Evolutionary conservation across 2,888 invertebrate genomes (phyloP), one percentile per base, ranked within the genome.

Genomic region (Macrosiphum euphorbiae): DNA sequence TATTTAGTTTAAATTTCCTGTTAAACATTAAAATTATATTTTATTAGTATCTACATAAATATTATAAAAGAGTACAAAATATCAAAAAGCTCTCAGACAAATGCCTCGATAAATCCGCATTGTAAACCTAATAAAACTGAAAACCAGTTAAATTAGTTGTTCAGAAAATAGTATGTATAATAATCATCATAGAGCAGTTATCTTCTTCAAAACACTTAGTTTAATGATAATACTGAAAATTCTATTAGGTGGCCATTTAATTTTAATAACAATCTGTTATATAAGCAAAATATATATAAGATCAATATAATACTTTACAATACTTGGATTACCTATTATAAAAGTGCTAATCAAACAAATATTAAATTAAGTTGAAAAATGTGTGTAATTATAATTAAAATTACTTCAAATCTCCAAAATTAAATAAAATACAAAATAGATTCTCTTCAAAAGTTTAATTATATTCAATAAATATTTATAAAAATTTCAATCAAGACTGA

Each of bases 51-150:
- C 3, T 16, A 52, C n/a, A 13, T 8, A 44, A 5, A 44, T 41
- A 20, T n/a, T 35, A 41, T 50, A 90, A n/a, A 67, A n/a, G 4
- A 50, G 50, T 87, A 47, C 1, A 85, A 44, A 11, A 44, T 44
- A 85, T 44, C 24, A 85, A 85, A 85, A 55, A 90, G 86, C 94
- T 94, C 94, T 94, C 94, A 94, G 94, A 94, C 94, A 94, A 94
- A 94, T 94, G 94, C 94, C 94, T 94, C 94, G 89, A 85, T 87
- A 86, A 86, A 87, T 94, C 94, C n/a, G 85, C 94, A 94, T 58
- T 61, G 11, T 52, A 90, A 94, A 67, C 90, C 86, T 41, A 86
- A 94, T 61, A 52, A 50, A 94, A 94, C 86, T 94, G 94, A 94
- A 90, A 90, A 94, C 94, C 94, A 94, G 28, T 86, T 67, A 28